Base-by-base conservation (phyloP, 2,113 vertebrate species). In the Benitochromis conjunctus region DNA sequence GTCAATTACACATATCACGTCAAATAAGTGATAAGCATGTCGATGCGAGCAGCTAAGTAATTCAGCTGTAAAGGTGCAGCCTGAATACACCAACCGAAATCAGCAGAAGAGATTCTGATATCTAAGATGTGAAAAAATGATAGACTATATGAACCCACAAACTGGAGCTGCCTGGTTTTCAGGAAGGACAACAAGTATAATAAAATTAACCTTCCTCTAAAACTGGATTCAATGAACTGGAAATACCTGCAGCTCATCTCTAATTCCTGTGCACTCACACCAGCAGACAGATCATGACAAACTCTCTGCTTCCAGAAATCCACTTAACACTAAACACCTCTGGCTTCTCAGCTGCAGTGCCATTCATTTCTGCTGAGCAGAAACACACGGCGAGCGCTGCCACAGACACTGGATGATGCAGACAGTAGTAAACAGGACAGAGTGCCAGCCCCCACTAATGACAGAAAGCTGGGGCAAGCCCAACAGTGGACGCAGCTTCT, bases 311-410 rank as follows among this genome's bases (percentile, higher is more conserved):
- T 69, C 48, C 10, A 38, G 21, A 83, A 78, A 81, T 74, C 57
- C 78, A 80, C 88, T 88, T 78, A 57, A 86, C 82, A 46, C 58
- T 16, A 24, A 80, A 87, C 82, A 86, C 88, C 89, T 85, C 91
- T n/a, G 84, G 80, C 77, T 87, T 29, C 64, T 78, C 64, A 53
- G 86, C 92, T 90, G 92, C 90, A 91, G 84, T 21, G 80, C 41
- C 80, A 19, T 81, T 90, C 62, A 6, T 82, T 57, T 74, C 56
- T 53, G 46, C 85, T 43, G 82, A 89, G 83, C 83, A 57, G 87
- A 83, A 26, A 84, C 79, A 38, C 87, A 86, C 86, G 6, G 48
- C 18, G 80, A 88, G 55, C 82, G 12, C 24, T 31, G 86, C 82
- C 80, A 46, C 84, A 79, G 89, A 87, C 66, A 9, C 78, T 1